Percentiles rank a stretch among this genome's conserved stretches.
phyloP scores from a whole-genome alignment of 2,888 invertebrate genomes.

The Panopea generosa region DNA sequence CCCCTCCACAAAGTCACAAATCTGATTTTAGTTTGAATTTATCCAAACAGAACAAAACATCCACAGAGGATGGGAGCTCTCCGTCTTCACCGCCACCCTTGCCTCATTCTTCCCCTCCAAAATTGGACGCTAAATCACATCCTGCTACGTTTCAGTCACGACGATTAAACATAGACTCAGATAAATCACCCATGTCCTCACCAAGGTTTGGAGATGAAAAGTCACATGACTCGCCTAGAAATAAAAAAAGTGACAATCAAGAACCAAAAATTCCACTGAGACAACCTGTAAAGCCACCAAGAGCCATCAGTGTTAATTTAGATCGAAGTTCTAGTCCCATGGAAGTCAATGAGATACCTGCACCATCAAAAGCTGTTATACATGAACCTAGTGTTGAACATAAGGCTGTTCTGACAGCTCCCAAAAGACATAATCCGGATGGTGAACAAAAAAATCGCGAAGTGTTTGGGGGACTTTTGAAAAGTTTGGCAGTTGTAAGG shows the following conservation, averaged over 20 bases:
- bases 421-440: slow-evolving; percentile 46
- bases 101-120: slow-evolving; percentile 60
- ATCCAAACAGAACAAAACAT: slow-evolving; percentile 5
- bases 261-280: background rate
- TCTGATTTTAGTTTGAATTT: slow-evolving; percentile 38
- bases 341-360: slow-evolving; percentile 50
- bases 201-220: slow-evolving; percentile 16
- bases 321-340: slow-evolving; percentile 49
- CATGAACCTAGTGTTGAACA: slow-evolving; percentile 50
- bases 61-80: slow-evolving; percentile 13
- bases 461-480: slow-evolving; percentile 72
- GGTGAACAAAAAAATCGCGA: slow-evolving; percentile 52
- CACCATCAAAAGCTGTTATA: slow-evolving; percentile 41
- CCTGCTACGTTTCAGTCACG: slow-evolving; percentile 35
- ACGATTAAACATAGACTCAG: slow-evolving; percentile 15
- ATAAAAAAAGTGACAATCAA: background rate
- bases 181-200: slow-evolving; percentile 35
- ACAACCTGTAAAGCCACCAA: slow-evolving; percentile 23
- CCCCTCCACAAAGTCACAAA: slow-evolving; percentile 42
- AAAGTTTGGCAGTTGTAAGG: slow-evolving; percentile 72
- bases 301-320: slow-evolving; percentile 9
- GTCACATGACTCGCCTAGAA: background rate
- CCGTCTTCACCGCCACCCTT: slow-evolving; percentile 66
- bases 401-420: slow-evolving; percentile 59
- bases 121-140: slow-evolving; percentile 29